These are phyloP conservation scores for Folsomia candida DNA, from an alignment of 2,888 invertebrate genomes.

Conservation along the genomic window DNA sequence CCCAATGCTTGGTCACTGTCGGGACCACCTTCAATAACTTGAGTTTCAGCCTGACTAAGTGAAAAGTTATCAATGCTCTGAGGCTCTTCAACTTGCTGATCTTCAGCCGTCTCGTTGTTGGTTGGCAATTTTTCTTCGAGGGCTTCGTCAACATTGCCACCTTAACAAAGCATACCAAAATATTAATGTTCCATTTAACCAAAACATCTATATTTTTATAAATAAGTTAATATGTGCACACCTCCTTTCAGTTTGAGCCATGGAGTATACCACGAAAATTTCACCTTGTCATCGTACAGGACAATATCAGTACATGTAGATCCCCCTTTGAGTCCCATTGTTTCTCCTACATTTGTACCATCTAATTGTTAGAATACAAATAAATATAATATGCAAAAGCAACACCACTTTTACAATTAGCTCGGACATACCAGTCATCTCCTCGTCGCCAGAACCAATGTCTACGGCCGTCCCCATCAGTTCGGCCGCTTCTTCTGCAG, in stretches of 20 bases:
- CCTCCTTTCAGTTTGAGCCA: conserved; percentile 19
- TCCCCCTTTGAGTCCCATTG: conserved; percentile 23
- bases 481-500: conserved; percentile 28
- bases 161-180: background rate
- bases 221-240: no score
- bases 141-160: background rate
- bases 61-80: no score
- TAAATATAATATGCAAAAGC: background rate
- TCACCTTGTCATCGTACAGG: background rate
- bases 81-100: background rate
- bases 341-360: background rate
- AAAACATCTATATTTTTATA: no score
- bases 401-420: no score
- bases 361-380: background rate
- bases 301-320: background rate
- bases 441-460: background rate
- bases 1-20: no score
- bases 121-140: background rate
- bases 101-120: no score
- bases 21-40: no score
- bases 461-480: conserved; percentile 12
- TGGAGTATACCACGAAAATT: conserved; percentile 7
- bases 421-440: background rate
- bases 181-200: no score
- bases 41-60: no score